Base-by-base conservation (phyloP, 1,140 invertebrate genomes). In the Agraylea sexmaculata region DNA sequence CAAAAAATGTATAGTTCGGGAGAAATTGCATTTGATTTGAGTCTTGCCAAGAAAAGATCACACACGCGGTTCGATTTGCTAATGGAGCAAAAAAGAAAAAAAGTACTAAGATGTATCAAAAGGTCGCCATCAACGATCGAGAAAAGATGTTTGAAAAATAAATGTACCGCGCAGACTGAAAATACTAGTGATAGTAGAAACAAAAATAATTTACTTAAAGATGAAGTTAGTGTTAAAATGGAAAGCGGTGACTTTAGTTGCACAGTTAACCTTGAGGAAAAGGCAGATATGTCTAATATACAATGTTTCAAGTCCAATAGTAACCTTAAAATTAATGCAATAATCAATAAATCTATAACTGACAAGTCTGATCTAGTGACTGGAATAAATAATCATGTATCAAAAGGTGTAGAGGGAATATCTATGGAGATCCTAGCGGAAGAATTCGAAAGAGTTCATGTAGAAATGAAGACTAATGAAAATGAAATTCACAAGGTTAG, bases 381-480 rank as follows among this genome's bases (percentile, higher is more conserved):
- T 27, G 4, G n/a, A 20, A 6, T 34, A n/a, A n/a, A n/a, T n/a
- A n/a, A n/a, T 33, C 7, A 40, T 11, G 23, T 19, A 4, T 7
- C 25, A 10, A 15, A 20, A 15, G 25, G 8, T 13, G 25, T 32
- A 2, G 44, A 40, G 13, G 45, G 39, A 5, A 42, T 46, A 22
- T 43, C 36, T 5, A 34, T 43, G 28, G 41, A 50, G 31, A 40
- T 43, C 31, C 13, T 46, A 23, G 34, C 37, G 7, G 42, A 51
- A 25, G 46, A 51, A 22, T 47, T 48, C 17, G 49, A 51, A 32
- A 34, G 40, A 25, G 41, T 51, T 2, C 39, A 51, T 15, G 40
- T 51, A 13, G 43, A 51, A 37, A 51, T 51, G 49, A 47, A 48
- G 33, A 51, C 49, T 3, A 28, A 31, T 15, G 46, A 48, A 25